Evolutionary conservation across 2,888 invertebrate genomes (phyloP).

Genomic region (Chelonus formosanus): DNA sequence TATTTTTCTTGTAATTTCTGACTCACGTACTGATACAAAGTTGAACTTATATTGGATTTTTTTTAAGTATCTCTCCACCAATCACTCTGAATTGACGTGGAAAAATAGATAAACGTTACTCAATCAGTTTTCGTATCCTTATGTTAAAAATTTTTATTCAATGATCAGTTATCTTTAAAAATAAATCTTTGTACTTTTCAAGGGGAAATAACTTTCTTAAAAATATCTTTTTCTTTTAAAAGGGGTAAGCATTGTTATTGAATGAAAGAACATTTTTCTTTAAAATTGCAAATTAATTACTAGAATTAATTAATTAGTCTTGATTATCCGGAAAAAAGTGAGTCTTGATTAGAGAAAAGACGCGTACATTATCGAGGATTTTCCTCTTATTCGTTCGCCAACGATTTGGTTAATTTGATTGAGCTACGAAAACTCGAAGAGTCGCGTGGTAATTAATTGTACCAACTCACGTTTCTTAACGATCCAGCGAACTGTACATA

Average conservation of each 20-base stretch:
- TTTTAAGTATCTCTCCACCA: conserved; percentile 5
- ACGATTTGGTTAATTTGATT: conserved; percentile 47
- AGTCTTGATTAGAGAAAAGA: conserved; percentile 41
- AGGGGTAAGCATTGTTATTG: too few species aligned
- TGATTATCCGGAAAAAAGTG: conserved; percentile 46
- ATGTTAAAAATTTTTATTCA: too few species aligned
- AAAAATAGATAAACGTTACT: too few species aligned
- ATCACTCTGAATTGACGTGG: too few species aligned
- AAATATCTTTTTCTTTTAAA: too few species aligned
- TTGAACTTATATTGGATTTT: background rate
- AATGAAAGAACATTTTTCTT: conserved; percentile 5
- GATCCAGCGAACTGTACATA: conserved; percentile 56
- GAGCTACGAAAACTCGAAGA: conserved; percentile 38
- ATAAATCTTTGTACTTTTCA: too few species aligned
- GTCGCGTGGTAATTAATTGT: conserved; percentile 58
- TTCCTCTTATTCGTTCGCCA: conserved; percentile 20
- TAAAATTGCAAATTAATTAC: conserved; percentile 17
- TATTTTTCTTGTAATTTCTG: background rate
- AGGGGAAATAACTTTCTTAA: too few species aligned
- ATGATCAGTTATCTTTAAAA: too few species aligned
- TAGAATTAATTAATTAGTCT: conserved; percentile 36
- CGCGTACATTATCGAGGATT: conserved; percentile 24
- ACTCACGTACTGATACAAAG: background rate
- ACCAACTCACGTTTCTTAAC: conserved; percentile 50
- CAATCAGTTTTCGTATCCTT: too few species aligned